Percentiles rank a stretch among this genome's conserved stretches.
Conservation (phyloP, 2,888 invertebrate genomes). For the Drosophila pseudotakahashii region DNA sequence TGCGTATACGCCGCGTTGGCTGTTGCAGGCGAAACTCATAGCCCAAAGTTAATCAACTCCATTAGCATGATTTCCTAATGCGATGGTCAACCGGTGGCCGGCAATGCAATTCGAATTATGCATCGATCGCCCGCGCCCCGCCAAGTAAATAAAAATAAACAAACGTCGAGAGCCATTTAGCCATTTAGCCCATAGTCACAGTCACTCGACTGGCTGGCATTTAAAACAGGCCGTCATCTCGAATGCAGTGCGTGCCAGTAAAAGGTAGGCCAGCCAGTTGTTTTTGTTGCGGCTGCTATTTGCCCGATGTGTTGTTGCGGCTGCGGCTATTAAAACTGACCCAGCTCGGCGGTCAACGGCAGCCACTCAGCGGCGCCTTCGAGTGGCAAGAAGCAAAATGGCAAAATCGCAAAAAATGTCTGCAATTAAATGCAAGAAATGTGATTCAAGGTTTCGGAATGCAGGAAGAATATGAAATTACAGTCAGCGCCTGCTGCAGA, state of each 20-base stretch:
- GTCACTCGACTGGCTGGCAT: constrained; percentile 48
- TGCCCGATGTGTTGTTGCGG: constrained; percentile 14
- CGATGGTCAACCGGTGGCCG: constrained; percentile 75
- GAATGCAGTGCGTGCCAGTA: constrained; percentile 64
- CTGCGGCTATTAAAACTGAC: constrained; percentile 69
- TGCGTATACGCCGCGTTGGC: constrained; percentile 46
- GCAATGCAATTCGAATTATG: constrained; percentile 54
- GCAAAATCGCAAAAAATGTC: constrained; percentile 50
- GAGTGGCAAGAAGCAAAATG: constrained; percentile 40
- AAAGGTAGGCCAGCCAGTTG: constrained; percentile 74
- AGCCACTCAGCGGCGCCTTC: constrained; percentile 65
- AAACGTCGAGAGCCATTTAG: constrained; percentile 25
- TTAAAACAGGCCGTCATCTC: constrained; percentile 48
- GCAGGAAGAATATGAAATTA: constrained; percentile 84
- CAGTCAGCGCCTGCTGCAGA: constrained; percentile 52
- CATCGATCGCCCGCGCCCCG: constrained; percentile 5
- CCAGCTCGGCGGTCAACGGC: constrained; percentile 76
- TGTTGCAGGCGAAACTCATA: constrained; percentile 9
- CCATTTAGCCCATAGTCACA: constrained; percentile 35
- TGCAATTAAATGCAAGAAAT: constrained; percentile 77
- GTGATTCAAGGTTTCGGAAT: constrained; percentile 85
- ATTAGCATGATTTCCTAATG: constrained; percentile 72
- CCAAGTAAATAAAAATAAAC: constrained; percentile 33
- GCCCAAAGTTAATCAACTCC: constrained; percentile 52
- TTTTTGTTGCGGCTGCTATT: constrained; percentile 26